phyloP scores from a whole-genome alignment of 2,797 vertebrate species.

The Cuniculus paca region DNA sequence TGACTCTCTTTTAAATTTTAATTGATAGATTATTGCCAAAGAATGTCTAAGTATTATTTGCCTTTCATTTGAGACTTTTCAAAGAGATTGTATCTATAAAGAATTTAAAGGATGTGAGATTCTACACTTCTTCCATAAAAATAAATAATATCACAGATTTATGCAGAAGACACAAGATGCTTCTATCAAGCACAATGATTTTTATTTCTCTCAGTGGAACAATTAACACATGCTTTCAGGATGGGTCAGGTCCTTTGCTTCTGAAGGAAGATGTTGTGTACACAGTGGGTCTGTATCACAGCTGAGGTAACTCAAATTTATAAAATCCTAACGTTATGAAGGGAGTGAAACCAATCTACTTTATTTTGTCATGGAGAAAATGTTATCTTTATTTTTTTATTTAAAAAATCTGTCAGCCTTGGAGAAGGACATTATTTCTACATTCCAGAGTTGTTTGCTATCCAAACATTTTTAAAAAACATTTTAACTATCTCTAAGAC shows the following conservation, averaged over 20 bases:
- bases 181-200: neutral
- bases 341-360: neutral
- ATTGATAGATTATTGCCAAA: neutral
- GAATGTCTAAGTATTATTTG: neutral
- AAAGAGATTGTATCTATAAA: neutral
- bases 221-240: neutral
- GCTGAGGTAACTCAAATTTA: neutral
- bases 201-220: neutral
- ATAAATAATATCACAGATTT: neutral
- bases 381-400: neutral
- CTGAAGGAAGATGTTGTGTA: neutral
- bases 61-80: neutral
- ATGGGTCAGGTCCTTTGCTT: neutral
- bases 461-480: neutral
- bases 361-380: neutral
- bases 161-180: neutral
- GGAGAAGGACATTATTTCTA: neutral
- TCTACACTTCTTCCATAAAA: neutral
- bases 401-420: neutral
- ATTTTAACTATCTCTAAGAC: neutral
- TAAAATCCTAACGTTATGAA: neutral
- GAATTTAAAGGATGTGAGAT: neutral
- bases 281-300: neutral
- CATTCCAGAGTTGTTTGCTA: neutral
- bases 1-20: neutral